Base-by-base conservation (phyloP, 2,113 vertebrate species). In the Trichomycterus rosablanca region DNA sequence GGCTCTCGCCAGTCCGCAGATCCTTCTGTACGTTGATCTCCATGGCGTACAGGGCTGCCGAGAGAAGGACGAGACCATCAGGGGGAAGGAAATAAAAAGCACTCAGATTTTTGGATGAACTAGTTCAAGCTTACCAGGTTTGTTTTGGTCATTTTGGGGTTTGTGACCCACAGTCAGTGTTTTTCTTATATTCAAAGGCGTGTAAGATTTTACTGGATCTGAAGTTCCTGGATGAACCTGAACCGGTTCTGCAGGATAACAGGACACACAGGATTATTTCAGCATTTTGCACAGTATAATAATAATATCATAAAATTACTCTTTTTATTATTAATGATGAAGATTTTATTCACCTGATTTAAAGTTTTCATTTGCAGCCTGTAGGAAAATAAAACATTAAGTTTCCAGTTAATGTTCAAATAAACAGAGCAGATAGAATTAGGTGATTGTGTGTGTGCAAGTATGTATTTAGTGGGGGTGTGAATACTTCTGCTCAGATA, bases 11-110 rank as follows among this genome's bases (percentile, higher is more conserved):
- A 1, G 94, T 98, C 74, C 86, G 90, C 70, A 85, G 82, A 69
- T 98, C 89, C 66, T 87, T 92, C 81, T 96, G 87, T 45, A 98
- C 95, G 63, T 88, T 94, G 67, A 98, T 97, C 85, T 97, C 92
- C 90, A 99, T 92, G 6, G 92, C 92, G 75, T 94, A 93, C 46
- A 93, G 79, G 35, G 92, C 95, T 98, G 86, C 76, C 76, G 72
- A 10, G 30, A 79, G 26, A 65, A 10, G 22, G 12, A 52, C n/a
- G 34, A 2, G 12, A 23, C 2, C 32, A 14, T 34, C 2, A n/a
- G n/a, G 26, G 26, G 14, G 2, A 40, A 40, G 37, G 15, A 15
- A n/a, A 14, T 2, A 40, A 40, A n/a, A 40, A 40, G 15, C 37
- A 40, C 15, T n/a, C n/a, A n/a, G n/a, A n/a, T n/a, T n/a, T n/a